phyloP scores from a whole-genome alignment of 1,140 invertebrate species.

The Contarinia nasturtii region DNA sequence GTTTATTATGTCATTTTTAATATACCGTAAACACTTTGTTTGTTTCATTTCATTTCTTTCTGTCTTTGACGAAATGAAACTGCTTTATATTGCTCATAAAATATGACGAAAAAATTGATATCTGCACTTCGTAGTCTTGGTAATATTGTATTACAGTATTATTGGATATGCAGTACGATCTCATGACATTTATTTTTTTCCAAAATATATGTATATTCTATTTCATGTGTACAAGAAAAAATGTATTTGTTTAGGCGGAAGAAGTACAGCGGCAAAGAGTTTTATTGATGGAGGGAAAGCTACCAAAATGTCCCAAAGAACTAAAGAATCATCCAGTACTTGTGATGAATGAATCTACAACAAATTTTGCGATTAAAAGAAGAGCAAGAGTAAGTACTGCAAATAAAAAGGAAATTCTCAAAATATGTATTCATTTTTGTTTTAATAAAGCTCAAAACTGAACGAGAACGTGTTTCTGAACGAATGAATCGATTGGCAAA shows the following conservation, averaged over 20 bases:
- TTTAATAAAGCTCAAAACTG: slow-evolving; percentile 15
- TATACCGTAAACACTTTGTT: too few relatives aligned
- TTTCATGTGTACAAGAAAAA: too few relatives aligned
- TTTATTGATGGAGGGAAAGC: slow-evolving; percentile 33
- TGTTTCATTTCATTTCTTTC: too few relatives aligned
- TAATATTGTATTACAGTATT: too few relatives aligned
- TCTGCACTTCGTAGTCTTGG: too few relatives aligned
- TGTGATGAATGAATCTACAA: slow-evolving; percentile 34
- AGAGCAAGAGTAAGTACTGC: slow-evolving; percentile 27
- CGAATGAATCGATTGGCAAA: slow-evolving; percentile 16
- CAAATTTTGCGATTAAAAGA: slow-evolving; percentile 28
- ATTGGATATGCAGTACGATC: too few relatives aligned
- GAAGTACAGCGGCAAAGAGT: slow-evolving; percentile 40
- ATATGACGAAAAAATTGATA: too few relatives aligned
- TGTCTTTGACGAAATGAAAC: too few relatives aligned
- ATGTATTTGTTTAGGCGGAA: slow-evolving; percentile 29
- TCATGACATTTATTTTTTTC: too few relatives aligned
- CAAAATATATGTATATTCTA: too few relatives aligned
- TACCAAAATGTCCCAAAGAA: slow-evolving; percentile 34
- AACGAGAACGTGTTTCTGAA: slow-evolving; percentile 19
- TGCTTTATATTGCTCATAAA: too few relatives aligned
- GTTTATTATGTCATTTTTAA: too few relatives aligned
- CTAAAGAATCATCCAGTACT: slow-evolving; percentile 39
- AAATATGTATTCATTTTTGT: background rate
- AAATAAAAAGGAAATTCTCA: background rate